phyloP scores from a whole-genome alignment of 2,797 vertebrate genomes.

The Periparus ater region DNA sequence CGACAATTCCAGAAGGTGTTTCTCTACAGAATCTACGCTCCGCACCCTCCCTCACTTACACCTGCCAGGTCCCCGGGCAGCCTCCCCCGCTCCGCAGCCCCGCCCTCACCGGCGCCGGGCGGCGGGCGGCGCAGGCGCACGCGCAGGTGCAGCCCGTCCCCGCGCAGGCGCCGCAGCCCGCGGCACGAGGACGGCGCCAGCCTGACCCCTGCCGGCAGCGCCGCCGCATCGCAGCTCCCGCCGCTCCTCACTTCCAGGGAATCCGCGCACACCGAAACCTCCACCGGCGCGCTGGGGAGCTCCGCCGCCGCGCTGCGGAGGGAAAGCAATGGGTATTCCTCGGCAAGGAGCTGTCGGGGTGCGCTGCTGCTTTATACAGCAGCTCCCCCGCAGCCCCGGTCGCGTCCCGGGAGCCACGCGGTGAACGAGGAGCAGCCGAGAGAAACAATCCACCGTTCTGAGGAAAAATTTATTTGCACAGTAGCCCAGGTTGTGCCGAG shows the following conservation, averaged over 20 bases:
- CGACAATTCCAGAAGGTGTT: fast-evolving
- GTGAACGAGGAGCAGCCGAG: neutral
- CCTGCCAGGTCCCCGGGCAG: fast-evolving
- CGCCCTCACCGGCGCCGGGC: neutral
- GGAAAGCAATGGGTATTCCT: neutral
- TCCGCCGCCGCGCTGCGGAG: slow-evolving; percentile 44
- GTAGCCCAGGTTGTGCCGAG: neutral
- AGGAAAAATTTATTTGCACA: neutral
- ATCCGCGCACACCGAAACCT: slow-evolving; percentile 72
- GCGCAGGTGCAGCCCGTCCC: slow-evolving; percentile 84
- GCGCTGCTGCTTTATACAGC: neutral
- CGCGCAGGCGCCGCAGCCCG: slow-evolving; percentile 69
- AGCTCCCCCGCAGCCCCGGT: neutral
- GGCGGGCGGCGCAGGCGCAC: slow-evolving; percentile 40
- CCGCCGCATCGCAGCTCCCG: slow-evolving; percentile 59
- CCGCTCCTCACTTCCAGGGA: slow-evolving; percentile 70
- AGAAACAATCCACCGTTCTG: neutral
- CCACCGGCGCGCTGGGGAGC: slow-evolving; percentile 51
- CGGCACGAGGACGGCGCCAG: slow-evolving; percentile 80
- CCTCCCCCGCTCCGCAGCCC: fast-evolving
- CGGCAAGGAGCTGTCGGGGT: neutral
- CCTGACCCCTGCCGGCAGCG: slow-evolving; percentile 82
- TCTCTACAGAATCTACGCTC: fast-evolving
- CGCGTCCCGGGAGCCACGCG: neutral
- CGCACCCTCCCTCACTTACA: fast-evolving